Conservation (phyloP, 2,888 invertebrate species). For the Drosophila paramelanica region DNA sequence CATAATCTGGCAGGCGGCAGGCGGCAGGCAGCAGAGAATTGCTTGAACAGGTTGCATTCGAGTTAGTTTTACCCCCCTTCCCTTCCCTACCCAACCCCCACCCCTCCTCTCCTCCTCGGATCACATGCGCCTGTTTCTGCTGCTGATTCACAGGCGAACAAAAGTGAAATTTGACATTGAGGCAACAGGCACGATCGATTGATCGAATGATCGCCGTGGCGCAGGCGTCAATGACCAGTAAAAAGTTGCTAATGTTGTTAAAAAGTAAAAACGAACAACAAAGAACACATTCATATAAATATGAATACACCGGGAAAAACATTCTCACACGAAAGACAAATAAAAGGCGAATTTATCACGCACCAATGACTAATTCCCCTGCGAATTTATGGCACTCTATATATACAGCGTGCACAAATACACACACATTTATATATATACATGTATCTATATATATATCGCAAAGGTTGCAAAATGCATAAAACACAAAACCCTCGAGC, state of each 20-base stretch:
- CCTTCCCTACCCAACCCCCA: neutral
- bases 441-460: slow-evolving; percentile 6
- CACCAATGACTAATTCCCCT: slow-evolving; percentile 74
- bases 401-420: slow-evolving; percentile 24
- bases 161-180: slow-evolving; percentile 79
- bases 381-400: slow-evolving; percentile 68
- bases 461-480: slow-evolving; percentile 6
- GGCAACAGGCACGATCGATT: slow-evolving; percentile 57
- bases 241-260: slow-evolving; percentile 54
- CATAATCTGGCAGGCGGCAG: slow-evolving; percentile 66
- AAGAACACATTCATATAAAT: slow-evolving; percentile 70
- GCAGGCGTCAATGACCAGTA: slow-evolving; percentile 67
- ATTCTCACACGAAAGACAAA: slow-evolving; percentile 79
- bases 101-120: neutral
- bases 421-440: slow-evolving; percentile 7
- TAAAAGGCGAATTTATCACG: slow-evolving; percentile 79
- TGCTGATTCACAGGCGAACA: slow-evolving; percentile 50
- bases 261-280: slow-evolving; percentile 55
- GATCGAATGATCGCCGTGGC: slow-evolving; percentile 35
- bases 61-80: neutral
- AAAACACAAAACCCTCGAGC: slow-evolving; percentile 29
- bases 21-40: slow-evolving; percentile 55
- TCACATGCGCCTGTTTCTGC: slow-evolving; percentile 5
- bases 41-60: slow-evolving; percentile 69
- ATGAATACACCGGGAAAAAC: slow-evolving; percentile 39